Conservation (phyloP, 2,797 vertebrate genomes). For the Podargus strigoides region DNA sequence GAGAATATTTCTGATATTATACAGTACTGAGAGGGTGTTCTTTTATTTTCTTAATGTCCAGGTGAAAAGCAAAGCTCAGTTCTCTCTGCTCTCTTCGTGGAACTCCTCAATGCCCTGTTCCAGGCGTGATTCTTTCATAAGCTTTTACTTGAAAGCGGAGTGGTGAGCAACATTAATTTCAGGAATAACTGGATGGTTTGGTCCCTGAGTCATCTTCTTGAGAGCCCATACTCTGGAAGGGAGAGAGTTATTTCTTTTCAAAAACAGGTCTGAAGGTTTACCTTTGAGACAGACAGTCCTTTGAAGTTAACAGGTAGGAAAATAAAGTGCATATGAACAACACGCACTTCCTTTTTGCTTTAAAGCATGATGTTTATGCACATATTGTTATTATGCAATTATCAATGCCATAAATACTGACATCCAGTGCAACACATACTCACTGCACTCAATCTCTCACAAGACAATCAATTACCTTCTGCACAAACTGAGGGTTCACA, state of each 20-base stretch:
- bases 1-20: conserved; percentile 84
- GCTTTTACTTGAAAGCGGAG: conserved; percentile 60
- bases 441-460: background rate
- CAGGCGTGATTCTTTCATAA: conserved; percentile 61
- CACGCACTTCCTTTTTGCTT: background rate
- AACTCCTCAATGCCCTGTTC: conserved; percentile 53
- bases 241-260: conserved; percentile 39
- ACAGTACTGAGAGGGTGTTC: conserved; percentile 77
- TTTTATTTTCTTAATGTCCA: conserved; percentile 71
- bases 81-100: conserved; percentile 63
- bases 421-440: background rate
- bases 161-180: conserved; percentile 74
- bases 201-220: conserved; percentile 98
- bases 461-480: conserved; percentile 84
- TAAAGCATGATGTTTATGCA: background rate
- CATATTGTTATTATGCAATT: background rate
- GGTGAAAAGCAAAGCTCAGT: conserved; percentile 61
- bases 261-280: background rate
- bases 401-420: background rate
- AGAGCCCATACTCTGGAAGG: conserved; percentile 93
- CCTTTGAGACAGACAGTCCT: background rate
- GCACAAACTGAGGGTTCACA: conserved; percentile 98
- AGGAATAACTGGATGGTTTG: conserved; percentile 99
- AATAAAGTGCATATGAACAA: background rate
- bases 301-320: conserved; percentile 9